phyloP scores from a whole-genome alignment of 2,797 vertebrate species.

The Nyctibius grandis region DNA sequence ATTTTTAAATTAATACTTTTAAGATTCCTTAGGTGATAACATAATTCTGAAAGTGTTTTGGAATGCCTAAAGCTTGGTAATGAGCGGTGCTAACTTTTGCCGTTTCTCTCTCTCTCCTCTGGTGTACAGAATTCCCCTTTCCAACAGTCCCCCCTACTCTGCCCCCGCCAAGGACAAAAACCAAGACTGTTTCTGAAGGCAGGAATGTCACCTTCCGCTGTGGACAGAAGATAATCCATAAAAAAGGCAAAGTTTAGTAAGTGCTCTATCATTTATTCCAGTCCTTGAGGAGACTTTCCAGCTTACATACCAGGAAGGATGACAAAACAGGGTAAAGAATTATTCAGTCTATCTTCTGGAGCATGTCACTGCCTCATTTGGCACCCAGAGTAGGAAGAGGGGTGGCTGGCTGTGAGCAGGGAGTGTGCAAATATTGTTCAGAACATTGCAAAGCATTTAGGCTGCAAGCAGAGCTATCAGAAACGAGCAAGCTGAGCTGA shows the following conservation, averaged over 20 bases:
- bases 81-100: neutral
- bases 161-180: constrained; percentile 87
- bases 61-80: too few species aligned
- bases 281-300: neutral
- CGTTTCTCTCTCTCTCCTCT: neutral
- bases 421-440: accelerated
- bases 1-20: neutral
- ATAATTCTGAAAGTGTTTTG: neutral
- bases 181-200: constrained; percentile 88
- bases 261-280: constrained; percentile 53
- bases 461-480: neutral
- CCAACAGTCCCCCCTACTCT: constrained; percentile 85
- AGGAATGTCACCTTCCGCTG: constrained; percentile 94
- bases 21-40: neutral
- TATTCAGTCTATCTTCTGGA: neutral
- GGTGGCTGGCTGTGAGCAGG: neutral
- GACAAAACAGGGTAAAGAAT: neutral
- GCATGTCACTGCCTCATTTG: neutral
- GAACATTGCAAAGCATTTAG: neutral
- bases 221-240: constrained; percentile 93
- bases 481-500: neutral
- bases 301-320: neutral
- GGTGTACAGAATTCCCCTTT: constrained; percentile 87
- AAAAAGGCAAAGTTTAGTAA: constrained; percentile 95
- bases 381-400: neutral